Base-by-base conservation (phyloP, 1,140 invertebrate species). In the Portunus trituberculatus region DNA sequence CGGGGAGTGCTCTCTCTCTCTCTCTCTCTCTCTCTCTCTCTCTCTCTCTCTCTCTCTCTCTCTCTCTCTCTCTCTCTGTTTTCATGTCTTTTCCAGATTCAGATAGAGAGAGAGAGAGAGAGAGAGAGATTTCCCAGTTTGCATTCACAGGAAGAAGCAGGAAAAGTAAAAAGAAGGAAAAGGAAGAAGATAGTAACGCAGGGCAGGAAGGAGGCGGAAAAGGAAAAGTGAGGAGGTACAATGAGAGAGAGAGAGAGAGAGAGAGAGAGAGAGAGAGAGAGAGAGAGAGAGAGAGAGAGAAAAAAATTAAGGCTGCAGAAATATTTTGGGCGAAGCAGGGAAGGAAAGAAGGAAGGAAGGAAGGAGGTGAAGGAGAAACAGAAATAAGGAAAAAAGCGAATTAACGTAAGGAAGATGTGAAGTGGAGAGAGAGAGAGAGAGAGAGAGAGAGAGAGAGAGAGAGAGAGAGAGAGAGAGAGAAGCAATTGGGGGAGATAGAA, bases 61-160 rank as follows among this genome's bases (percentile, higher is more conserved):
- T 89, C 87, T 89, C 87, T 89, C 87, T 89, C 87, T 89, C 87
- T 89, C 87, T 89, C 87, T 89, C 87, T 89, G 39, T 89, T 0
- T 46, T 46, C 28, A 39, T 46, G 16, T 89, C 87, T 45, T 46
- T 12, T 10, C 25, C 87, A 39, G 39, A 39, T 39, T 39, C 39
- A 76, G n/a, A 76, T 4, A 87, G 28, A 87, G 14, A 1, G 86
- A 88, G 86, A 88, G 20, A 45, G 86, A 88, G 14, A 45, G 86
- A 88, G 0, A 39, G 10, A 59, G 12, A 59, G 3, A 59, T 14
- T 59, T 59, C 12, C 52, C 52, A 59, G 52, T 59, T 59, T 59
- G 52, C 52, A 59, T 59, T 39, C 39, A 2, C 52, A 32, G 86
- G 31, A 12, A 86, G 83, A 86, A 14, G n/a, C 4, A 86, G 28